Base-by-base conservation (phyloP, 2,888 invertebrate genomes). In the Aquatica leii region DNA sequence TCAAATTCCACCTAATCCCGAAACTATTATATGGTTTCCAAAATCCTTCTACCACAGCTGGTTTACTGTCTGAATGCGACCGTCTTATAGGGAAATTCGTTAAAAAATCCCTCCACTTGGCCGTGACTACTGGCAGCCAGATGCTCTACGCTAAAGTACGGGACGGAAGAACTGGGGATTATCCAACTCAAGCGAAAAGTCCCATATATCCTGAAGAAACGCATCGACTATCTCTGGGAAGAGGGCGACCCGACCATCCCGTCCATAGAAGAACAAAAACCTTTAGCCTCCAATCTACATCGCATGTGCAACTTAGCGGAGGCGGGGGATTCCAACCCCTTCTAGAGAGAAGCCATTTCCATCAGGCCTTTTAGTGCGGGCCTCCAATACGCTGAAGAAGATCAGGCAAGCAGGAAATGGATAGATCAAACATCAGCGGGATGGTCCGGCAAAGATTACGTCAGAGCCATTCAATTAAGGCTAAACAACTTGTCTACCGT, bases 1-100 rank as follows among this genome's bases (percentile, higher is more conserved):
- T 82, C 2, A 71, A 76, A 21, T 59, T 61, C 1, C 71, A 76
- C 62, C 62, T 82, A 0, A 58, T 82, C 0, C 81, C 81, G 1
- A 65, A 74, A 1, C 69, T 77, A 9, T 56, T 74, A 9, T 79
- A 82, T 66, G 70, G 73, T 0, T 59, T 82, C 0, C 80, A 80
- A 40, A 66, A 77, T 0, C 76, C 77, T 0, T 62, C 62, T 0
- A 46, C 71, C 0, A 71, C 72, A 0, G 58, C 62, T 0, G 63
- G 49, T 0, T 18, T 43, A 0, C 66, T 82, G 0, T 65, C 71
- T 1, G 68, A 72, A 40, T 62, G 77, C 15, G 81, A 82, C 59
- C 40, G 72, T 0, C 63, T 73, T 34, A 71, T 81, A 31, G 71
- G 78, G 43, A 60, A 48, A 0, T 65, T 69, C 0, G 68, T 77